Percentiles rank a stretch among this genome's conserved stretches.
phyloP scores from a whole-genome alignment of 1,140 invertebrate species.

The Drosophila suzukii region DNA sequence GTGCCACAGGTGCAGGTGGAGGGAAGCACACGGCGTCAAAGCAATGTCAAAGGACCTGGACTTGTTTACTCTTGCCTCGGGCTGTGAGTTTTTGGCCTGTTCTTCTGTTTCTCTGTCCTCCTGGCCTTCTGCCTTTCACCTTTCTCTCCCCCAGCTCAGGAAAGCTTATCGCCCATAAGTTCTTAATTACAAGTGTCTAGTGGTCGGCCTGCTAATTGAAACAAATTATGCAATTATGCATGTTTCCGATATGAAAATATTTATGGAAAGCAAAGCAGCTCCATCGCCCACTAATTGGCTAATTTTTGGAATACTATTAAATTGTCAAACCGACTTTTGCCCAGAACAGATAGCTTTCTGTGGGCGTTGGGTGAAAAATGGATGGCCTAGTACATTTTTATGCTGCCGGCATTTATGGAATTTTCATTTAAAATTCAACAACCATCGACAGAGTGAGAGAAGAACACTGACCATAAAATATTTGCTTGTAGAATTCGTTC shows the following conservation, averaged over 20 bases:
- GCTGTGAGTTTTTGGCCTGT: background rate
- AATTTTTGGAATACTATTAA: constrained; percentile 58
- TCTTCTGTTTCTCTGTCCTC: too few relatives aligned
- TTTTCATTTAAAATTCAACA: constrained; percentile 62
- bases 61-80: constrained; percentile 18
- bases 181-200: constrained; percentile 34
- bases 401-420: constrained; percentile 49
- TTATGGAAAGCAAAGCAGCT: constrained; percentile 23
- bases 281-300: constrained; percentile 34
- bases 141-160: background rate
- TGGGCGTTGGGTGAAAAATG: constrained; percentile 16
- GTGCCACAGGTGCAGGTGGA: constrained; percentile 63
- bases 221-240: constrained; percentile 29
- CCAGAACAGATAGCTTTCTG: constrained; percentile 1
- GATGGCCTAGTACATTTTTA: constrained; percentile 25
- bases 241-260: constrained; percentile 37
- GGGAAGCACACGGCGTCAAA: constrained; percentile 6
- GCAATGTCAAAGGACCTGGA: constrained; percentile 22
- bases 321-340: constrained; percentile 22
- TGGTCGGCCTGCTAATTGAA: constrained; percentile 19
- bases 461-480: constrained; percentile 49
- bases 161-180: constrained; percentile 31
- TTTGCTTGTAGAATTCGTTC: constrained; percentile 42
- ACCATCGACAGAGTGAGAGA: constrained; percentile 30
- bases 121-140: too few relatives aligned